Conservation (phyloP, 1,140 invertebrate genomes). For the Ladona fulva region DNA sequence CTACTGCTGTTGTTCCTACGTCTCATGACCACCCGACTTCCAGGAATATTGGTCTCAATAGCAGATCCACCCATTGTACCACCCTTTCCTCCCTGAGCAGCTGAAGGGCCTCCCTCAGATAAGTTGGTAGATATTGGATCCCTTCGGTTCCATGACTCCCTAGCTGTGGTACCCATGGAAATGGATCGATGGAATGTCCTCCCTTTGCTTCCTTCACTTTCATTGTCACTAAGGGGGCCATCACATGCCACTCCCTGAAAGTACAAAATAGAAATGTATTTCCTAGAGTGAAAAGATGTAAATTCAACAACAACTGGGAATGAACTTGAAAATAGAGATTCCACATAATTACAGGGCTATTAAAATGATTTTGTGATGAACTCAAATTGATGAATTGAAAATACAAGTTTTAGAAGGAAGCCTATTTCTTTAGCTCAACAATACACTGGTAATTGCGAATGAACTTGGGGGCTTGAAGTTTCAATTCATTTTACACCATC, state of each 20-base stretch:
- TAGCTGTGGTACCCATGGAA: constrained; percentile 52
- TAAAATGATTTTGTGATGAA: too few species aligned
- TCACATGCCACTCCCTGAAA: constrained; percentile 37
- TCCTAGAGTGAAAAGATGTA: too few species aligned
- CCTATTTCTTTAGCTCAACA: too few species aligned
- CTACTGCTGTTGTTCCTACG: constrained; percentile 63
- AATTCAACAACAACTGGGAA: too few species aligned
- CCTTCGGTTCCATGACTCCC: constrained; percentile 49
- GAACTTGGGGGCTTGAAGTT: too few species aligned
- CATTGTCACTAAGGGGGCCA: constrained; percentile 44
- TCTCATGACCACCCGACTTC: constrained; percentile 50
- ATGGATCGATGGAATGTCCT: constrained; percentile 56
- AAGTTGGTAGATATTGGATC: constrained; percentile 23
- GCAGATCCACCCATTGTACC: background rate
- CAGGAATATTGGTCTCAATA: constrained; percentile 23
- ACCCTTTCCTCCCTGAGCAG: background rate
- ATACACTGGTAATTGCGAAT: too few species aligned
- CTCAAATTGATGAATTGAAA: too few species aligned
- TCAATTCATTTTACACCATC: too few species aligned
- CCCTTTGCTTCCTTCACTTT: constrained; percentile 43
- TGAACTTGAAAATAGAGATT: too few species aligned
- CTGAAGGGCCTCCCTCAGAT: background rate
- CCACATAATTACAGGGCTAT: too few species aligned
- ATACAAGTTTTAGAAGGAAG: too few species aligned
- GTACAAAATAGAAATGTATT: too few species aligned